Conservation (phyloP, 2,797 vertebrate species). For the Pelodytes ibericus region DNA sequence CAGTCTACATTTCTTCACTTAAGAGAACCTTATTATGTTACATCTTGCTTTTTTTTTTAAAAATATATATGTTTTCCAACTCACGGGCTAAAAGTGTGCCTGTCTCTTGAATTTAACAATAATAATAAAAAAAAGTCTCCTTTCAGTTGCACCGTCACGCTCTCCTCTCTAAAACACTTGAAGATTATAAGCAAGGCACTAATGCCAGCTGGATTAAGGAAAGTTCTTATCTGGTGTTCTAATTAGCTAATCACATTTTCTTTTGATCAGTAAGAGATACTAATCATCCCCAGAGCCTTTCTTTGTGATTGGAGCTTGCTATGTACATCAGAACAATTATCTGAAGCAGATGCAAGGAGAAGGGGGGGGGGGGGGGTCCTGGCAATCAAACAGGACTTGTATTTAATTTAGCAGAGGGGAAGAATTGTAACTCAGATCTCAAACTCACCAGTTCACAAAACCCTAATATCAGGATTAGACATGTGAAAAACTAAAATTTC, state of each 20-base stretch:
- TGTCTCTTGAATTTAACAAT: too few species aligned
- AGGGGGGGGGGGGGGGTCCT: neutral
- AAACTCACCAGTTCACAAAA: conserved; percentile 29
- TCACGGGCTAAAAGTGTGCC: too few species aligned
- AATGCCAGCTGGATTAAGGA: conserved; percentile 50
- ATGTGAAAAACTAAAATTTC: too few species aligned
- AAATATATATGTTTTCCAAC: too few species aligned
- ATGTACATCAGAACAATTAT: conserved; percentile 53
- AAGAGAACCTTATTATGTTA: too few species aligned
- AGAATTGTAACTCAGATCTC: conserved; percentile 36
- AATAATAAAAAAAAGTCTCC: neutral
- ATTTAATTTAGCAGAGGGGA: conserved; percentile 31
- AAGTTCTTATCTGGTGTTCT: conserved; percentile 52
- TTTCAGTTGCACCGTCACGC: neutral
- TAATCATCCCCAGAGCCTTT: conserved; percentile 54
- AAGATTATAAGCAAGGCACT: conserved; percentile 48
- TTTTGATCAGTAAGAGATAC: conserved; percentile 55
- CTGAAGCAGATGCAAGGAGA: conserved; percentile 49
- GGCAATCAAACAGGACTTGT: conserved; percentile 25
- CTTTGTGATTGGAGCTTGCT: conserved; percentile 50
- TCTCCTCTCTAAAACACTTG: conserved; percentile 37
- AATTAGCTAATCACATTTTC: conserved; percentile 57
- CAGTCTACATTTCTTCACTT: too few species aligned
- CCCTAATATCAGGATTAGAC: conserved; percentile 11
- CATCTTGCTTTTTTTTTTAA: too few species aligned